Evolutionary conservation across 2,113 vertebrate species (phyloP).

Genomic region (Ageneiosus marmoratus): DNA sequence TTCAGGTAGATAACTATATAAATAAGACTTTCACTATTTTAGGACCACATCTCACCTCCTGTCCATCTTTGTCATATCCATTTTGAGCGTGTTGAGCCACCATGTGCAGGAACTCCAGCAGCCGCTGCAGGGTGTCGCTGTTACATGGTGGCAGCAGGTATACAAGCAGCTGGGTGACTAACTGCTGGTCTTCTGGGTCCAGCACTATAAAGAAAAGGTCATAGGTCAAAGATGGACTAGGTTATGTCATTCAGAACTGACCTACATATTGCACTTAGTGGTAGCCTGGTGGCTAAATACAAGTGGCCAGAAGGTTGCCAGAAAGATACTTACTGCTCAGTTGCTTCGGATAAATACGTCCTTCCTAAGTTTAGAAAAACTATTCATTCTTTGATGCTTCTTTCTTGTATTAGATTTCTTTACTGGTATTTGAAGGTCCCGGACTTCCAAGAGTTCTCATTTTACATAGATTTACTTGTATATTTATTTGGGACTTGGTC

Average conservation of each 20-base stretch:
- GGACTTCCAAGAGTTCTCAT: neutral
- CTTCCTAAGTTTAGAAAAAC: neutral
- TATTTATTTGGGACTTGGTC: neutral
- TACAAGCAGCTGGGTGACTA: constrained; percentile 86
- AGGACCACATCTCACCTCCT: constrained; percentile 71
- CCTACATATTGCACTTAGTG: neutral
- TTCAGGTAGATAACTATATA: neutral
- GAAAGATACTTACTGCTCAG: neutral
- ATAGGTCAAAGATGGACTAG: neutral
- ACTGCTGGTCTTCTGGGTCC: constrained; percentile 83
- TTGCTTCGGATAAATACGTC: neutral
- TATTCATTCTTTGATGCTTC: neutral
- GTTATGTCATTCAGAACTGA: neutral
- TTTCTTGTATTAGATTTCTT: neutral
- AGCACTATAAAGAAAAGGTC: constrained; percentile 73
- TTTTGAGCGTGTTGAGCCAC: constrained; percentile 88
- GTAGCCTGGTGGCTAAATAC: neutral
- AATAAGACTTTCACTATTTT: no score
- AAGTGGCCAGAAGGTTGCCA: neutral
- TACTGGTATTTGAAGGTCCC: neutral
- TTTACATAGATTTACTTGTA: neutral
- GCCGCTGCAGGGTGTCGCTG: constrained; percentile 91
- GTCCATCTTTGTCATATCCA: constrained; percentile 76
- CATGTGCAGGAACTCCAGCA: constrained; percentile 89
- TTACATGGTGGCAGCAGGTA: constrained; percentile 96